These are phyloP conservation scores for Mythimna loreyi DNA, from an alignment of 2,888 invertebrate species.

Conservation along the genomic window DNA sequence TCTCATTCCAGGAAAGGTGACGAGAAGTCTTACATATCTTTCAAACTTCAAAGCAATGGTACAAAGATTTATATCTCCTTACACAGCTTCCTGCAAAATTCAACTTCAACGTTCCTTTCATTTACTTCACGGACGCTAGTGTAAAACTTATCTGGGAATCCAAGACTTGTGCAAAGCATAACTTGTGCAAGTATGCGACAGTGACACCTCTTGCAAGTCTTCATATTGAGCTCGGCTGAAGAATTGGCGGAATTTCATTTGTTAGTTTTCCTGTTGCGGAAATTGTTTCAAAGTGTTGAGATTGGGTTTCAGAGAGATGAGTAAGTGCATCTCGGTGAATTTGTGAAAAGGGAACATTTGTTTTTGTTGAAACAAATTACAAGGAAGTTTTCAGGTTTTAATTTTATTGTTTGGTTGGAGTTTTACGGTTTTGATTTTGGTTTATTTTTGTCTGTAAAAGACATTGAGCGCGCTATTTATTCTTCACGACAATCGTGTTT, in stretches of 20 bases:
- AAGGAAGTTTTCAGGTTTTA: not conserved
- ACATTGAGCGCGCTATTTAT: not conserved
- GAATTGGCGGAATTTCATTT: conserved; percentile 60
- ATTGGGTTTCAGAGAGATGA: conserved; percentile 47
- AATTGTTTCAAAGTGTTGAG: conserved; percentile 48
- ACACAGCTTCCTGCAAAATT: conserved; percentile 31
- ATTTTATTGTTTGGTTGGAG: not conserved
- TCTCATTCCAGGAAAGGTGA: conserved; percentile 3
- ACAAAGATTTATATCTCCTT: conserved; percentile 23
- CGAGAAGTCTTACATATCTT: conserved; percentile 10
- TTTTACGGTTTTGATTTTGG: not conserved
- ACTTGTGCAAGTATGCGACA: conserved; percentile 58
- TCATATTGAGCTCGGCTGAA: conserved; percentile 41
- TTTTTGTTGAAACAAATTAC: conserved; percentile 10
- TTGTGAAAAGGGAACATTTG: conserved; percentile 24
- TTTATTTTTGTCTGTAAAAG: not conserved
- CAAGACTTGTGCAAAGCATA: conserved; percentile 57
- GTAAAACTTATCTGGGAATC: conserved; percentile 52
- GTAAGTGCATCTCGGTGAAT: conserved; percentile 33
- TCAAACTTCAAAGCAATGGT: conserved; percentile 38
- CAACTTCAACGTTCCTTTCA: conserved; percentile 47
- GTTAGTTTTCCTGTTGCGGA: conserved; percentile 51
- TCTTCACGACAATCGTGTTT: not conserved
- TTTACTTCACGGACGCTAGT: conserved; percentile 35
- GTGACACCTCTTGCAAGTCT: conserved; percentile 48